Percentiles rank a stretch among this genome's conserved stretches.
Evolutionary conservation across 2,888 invertebrate genomes (phyloP).

Genomic region (Caenorhabditis auriculariae): DNA sequence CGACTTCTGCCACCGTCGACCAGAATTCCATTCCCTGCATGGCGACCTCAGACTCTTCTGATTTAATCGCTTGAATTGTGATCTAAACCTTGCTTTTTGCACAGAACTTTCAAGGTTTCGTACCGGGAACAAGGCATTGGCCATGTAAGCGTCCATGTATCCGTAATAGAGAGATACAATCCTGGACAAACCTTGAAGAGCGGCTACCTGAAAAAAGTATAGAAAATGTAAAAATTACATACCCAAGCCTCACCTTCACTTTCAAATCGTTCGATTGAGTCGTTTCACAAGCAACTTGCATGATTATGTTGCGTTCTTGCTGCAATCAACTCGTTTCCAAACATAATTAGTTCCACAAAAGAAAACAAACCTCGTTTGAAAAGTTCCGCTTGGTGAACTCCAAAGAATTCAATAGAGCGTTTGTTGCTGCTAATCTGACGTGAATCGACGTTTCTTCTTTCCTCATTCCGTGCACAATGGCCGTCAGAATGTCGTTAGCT

Average conservation of each 20-base stretch:
- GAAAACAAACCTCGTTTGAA: conserved; percentile 78
- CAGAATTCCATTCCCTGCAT: conserved; percentile 92
- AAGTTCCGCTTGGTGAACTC: conserved; percentile 99
- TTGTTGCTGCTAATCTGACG: conserved; percentile 92
- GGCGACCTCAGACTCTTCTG: conserved; percentile 85
- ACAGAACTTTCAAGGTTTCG: conserved; percentile 28
- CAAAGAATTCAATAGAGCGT: conserved; percentile 90
- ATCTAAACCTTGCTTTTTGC: conserved; percentile 70
- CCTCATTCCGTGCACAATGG: conserved; percentile 98
- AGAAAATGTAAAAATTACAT: no score
- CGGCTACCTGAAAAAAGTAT: conserved; percentile 72
- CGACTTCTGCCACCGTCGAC: conserved; percentile 99
- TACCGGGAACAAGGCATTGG: conserved; percentile 88
- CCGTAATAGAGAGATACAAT: conserved; percentile 97
- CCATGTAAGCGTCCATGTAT: conserved; percentile 99
- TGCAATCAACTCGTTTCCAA: conserved; percentile 58
- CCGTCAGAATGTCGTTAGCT: conserved; percentile 93
- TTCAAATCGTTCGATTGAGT: conserved; percentile 89
- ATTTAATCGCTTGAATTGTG: conserved; percentile 96
- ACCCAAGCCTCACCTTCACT: conserved; percentile 79
- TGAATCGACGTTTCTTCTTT: conserved; percentile 81
- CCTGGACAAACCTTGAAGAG: conserved; percentile 95
- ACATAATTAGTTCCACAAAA: not conserved
- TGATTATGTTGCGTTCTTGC: conserved; percentile 94
- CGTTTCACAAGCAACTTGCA: conserved; percentile 99